Evolutionary conservation across 2,113 vertebrate genomes (phyloP), one percentile per base, ranked within the genome.

Genomic region (Propithecus coquereli): DNA sequence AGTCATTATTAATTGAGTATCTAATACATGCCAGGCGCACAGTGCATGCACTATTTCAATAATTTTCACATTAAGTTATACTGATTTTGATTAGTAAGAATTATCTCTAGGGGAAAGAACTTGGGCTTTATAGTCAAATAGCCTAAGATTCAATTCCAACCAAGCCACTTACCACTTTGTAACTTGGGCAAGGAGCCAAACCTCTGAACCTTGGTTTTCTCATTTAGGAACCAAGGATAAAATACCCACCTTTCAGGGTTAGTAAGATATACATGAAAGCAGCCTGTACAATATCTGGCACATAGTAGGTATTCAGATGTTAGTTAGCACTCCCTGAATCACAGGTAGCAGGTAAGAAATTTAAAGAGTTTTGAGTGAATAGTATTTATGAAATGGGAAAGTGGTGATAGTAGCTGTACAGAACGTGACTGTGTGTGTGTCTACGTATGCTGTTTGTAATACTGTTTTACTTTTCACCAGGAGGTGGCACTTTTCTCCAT

Each of bases 391-490:
- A 23, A 94, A 32, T 32, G 16, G 4, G 34, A 85, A 79, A 65
- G 32, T 76, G 20, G 1, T 59, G 43, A n/a, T 37, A 34, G 14
- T 47, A 4, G 61, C 40, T 92, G 1, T 40, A n/a, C 8, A 92
- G 79, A 68, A 22, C 6, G 1, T n/a, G 47, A n/a, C 30, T 27
- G 47, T 63, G 1, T 61, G 16, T 74, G 27, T 47, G 2, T 61
- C 6, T 17, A 0, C 65, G 8, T 6, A 11, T 50, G 20, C n/a
- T 65, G 5, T 61, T 25, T 18, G 2, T 52, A 61, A 32, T 43
- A 43, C 45, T 73, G 16, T 79, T 57, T 74, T 84, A 22, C 86
- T 94, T 96, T 40, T 76, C 90, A 70, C 95, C 79, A n/a, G 93
- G 85, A 97, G 96, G n/a, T 85, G 91, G 47, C 45, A 65, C 43